These are phyloP conservation scores for Mobula hypostoma DNA, from an alignment of 2,113 vertebrate genomes.

Conservation along the genomic window DNA sequence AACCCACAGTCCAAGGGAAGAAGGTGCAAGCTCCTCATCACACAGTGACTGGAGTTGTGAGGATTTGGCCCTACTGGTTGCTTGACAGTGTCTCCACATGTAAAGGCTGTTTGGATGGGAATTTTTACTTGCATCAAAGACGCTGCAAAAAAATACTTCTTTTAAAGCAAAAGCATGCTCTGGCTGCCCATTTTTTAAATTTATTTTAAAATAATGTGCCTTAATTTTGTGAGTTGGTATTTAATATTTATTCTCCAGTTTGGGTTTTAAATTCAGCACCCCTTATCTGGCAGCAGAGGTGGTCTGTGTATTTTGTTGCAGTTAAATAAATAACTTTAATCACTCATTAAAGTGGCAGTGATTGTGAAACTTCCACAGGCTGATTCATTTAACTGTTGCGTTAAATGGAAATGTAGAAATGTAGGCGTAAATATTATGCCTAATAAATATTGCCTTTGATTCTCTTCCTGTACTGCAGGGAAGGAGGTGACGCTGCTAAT, in stretches of 20 bases:
- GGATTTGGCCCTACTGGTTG: too few relatives aligned
- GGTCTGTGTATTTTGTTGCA: not conserved
- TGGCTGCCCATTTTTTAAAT: too few relatives aligned
- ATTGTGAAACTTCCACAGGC: not conserved
- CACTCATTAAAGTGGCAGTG: not conserved
- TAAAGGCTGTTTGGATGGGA: too few relatives aligned
- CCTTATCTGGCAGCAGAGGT: not conserved
- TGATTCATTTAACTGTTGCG: not conserved
- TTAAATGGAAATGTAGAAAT: slow-evolving; percentile 1
- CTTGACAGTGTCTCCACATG: too few relatives aligned
- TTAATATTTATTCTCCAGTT: not conserved
- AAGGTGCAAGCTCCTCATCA: too few relatives aligned
- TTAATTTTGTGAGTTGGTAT: not conserved
- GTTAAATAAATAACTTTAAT: not conserved
- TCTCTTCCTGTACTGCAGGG: slow-evolving; percentile 60
- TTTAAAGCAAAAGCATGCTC: too few relatives aligned
- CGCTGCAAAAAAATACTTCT: too few relatives aligned
- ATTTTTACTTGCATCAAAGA: too few relatives aligned
- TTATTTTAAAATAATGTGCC: too few relatives aligned
- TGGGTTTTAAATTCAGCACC: not conserved
- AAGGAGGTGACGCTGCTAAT: slow-evolving; percentile 94
- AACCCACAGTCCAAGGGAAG: too few relatives aligned
- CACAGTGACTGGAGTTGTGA: too few relatives aligned
- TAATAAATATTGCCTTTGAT: not conserved
- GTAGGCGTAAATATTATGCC: not conserved